These are phyloP conservation scores for Trachurus trachurus DNA, from an alignment of 2,797 vertebrate species.

Conservation along the genomic window DNA sequence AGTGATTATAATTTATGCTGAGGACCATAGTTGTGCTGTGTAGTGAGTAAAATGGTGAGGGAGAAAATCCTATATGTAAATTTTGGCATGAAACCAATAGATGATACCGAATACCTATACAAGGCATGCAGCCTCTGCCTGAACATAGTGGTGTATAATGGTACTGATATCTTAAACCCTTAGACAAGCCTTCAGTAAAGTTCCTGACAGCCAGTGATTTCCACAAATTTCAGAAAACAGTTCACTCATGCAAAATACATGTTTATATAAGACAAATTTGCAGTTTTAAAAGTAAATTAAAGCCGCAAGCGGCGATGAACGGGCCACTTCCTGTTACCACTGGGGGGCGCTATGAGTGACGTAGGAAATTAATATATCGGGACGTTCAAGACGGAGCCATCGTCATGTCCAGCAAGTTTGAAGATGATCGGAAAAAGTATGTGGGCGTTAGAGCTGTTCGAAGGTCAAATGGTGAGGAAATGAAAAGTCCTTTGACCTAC, in stretches of 20 bases:
- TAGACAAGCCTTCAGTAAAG: not conserved
- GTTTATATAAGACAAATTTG: no score
- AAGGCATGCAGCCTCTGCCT: not conserved
- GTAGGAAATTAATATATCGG: no score
- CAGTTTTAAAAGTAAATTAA: no score
- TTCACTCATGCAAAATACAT: not conserved
- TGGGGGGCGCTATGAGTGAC: no score
- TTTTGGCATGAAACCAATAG: conserved; percentile 4
- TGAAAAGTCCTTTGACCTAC: no score
- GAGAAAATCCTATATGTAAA: not conserved
- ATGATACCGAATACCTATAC: not conserved
- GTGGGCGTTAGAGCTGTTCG: no score
- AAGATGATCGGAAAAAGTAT: no score
- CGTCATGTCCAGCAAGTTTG: no score
- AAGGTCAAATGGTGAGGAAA: no score
- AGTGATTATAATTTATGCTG: not conserved
- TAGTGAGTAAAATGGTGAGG: not conserved
- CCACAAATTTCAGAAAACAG: not conserved
- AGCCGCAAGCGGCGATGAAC: no score
- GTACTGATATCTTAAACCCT: not conserved
- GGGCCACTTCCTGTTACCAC: no score
- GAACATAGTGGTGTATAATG: not conserved
- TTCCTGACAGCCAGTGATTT: not conserved
- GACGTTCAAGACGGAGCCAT: no score
- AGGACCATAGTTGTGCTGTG: not conserved